These are phyloP conservation scores for Sarcophaga peregrina DNA, from an alignment of 1,140 invertebrate genomes.

Conservation along the genomic window DNA sequence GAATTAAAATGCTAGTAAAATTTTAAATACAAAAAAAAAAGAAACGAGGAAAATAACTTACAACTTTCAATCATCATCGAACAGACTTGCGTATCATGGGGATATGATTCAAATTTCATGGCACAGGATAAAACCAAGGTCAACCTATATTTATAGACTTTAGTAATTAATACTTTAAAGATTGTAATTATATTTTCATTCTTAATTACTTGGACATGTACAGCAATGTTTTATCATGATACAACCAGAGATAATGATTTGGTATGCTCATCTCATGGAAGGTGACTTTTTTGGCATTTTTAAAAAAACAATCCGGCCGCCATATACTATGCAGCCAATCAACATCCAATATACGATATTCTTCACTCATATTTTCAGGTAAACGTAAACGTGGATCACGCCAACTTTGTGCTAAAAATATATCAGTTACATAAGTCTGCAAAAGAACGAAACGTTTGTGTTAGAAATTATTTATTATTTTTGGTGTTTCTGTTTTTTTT, in stretches of 20 bases:
- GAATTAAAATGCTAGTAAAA: conserved; percentile 29
- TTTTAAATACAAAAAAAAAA: conserved; percentile 8
- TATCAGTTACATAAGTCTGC: conserved; percentile 91
- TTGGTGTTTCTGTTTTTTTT: neutral
- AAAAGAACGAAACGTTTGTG: neutral
- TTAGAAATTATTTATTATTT: conserved; percentile 13
- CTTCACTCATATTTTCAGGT: conserved; percentile 92
- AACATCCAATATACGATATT: conserved; percentile 89
- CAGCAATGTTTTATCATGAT: conserved; percentile 88
- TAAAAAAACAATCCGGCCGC: conserved; percentile 92
- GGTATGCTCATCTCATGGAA: conserved; percentile 95
- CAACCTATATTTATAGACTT: conserved; percentile 72
- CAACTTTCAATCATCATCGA: conserved; percentile 92
- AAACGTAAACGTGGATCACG: conserved; percentile 84
- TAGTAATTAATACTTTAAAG: neutral
- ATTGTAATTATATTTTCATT: conserved; percentile 3
- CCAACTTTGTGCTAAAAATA: conserved; percentile 93
- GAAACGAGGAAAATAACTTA: conserved; percentile 68
- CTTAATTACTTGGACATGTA: conserved; percentile 90
- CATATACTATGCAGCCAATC: conserved; percentile 92
- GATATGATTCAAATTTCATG: conserved; percentile 94
- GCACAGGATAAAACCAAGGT: conserved; percentile 89
- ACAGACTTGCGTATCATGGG: conserved; percentile 89
- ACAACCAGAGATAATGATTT: conserved; percentile 92
- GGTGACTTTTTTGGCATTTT: conserved; percentile 92